A percentile compares a stretch with the other conserved stretches of the same genome.
Conservation (phyloP, 2,113 vertebrate genomes). For the Jacana jacana region DNA sequence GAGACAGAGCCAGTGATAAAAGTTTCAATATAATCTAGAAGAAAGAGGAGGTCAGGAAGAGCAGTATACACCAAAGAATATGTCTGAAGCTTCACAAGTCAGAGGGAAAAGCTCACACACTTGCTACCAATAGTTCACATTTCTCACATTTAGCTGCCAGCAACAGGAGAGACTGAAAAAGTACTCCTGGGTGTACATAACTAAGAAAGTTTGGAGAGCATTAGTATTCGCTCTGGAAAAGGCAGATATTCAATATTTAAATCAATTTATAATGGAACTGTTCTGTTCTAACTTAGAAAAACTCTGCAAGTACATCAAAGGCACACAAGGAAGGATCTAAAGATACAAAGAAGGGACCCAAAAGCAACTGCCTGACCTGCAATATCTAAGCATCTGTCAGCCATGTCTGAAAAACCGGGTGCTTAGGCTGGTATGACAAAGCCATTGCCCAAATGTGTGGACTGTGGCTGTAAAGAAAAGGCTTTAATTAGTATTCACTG, state of each 20-base stretch:
- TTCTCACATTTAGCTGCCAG: not conserved
- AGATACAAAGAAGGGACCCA: not conserved
- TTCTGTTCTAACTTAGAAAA: constrained; percentile 6
- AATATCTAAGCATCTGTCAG: not conserved
- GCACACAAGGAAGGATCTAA: rapidly evolving
- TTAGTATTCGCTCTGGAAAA: not conserved
- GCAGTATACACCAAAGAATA: not conserved
- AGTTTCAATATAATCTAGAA: constrained; percentile 1
- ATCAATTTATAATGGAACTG: constrained; percentile 7
- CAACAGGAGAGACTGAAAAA: not conserved
- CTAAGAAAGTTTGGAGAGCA: not conserved
- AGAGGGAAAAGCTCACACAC: not conserved
- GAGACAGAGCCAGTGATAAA: not conserved
- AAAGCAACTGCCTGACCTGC: not conserved
- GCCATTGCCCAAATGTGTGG: not conserved
- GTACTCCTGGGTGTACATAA: not conserved
- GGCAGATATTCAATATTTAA: constrained; percentile 26
- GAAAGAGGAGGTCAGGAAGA: not conserved
- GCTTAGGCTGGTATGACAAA: not conserved
- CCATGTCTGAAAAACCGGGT: not conserved
- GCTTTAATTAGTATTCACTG: not conserved
- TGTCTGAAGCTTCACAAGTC: not conserved
- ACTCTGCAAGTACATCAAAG: not conserved
- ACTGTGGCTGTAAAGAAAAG: not conserved
- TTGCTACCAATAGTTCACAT: not conserved